phyloP scores from a whole-genome alignment of 2,113 vertebrate species.

The Baryphthengus martii region DNA sequence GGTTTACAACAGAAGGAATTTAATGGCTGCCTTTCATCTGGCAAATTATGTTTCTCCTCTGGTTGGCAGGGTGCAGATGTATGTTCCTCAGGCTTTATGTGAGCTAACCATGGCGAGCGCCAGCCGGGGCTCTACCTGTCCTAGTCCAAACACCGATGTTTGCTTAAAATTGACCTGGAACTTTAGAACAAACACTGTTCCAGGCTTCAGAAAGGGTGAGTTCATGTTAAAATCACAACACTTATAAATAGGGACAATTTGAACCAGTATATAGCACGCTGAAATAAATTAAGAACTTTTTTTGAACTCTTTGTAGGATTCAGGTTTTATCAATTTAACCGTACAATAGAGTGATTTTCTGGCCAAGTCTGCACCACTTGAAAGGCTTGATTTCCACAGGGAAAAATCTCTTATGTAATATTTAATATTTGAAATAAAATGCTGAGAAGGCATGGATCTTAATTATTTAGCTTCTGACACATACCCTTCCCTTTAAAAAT shows the following conservation, averaged over 20 bases:
- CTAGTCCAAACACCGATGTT: not conserved
- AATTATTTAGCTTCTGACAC: slow-evolving; percentile 72
- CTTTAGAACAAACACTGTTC: rapidly evolving
- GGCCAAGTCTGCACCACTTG: not conserved
- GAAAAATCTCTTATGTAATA: slow-evolving; percentile 59
- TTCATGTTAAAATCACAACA: not conserved
- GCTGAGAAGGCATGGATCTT: slow-evolving; percentile 59
- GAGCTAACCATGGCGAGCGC: not conserved
- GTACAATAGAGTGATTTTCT: slow-evolving; percentile 14
- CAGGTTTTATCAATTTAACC: not conserved
- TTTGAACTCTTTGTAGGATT: not conserved
- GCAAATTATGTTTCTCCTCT: not conserved
- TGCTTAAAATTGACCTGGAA: not conserved
- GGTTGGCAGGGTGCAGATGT: rapidly evolving
- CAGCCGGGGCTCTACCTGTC: not conserved
- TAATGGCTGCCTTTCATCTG: not conserved
- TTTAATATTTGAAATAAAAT: slow-evolving; percentile 70
- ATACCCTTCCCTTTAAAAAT: slow-evolving; percentile 67
- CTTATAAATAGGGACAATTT: not conserved
- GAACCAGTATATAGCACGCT: not conserved
- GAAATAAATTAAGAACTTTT: not conserved
- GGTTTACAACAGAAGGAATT: slow-evolving; percentile 8
- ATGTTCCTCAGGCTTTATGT: not conserved
- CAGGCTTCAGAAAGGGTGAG: not conserved
- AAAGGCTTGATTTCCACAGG: slow-evolving; percentile 24